Evolutionary conservation across 2,113 vertebrate genomes (phyloP).

Genomic region (Pongo pygmaeus): DNA sequence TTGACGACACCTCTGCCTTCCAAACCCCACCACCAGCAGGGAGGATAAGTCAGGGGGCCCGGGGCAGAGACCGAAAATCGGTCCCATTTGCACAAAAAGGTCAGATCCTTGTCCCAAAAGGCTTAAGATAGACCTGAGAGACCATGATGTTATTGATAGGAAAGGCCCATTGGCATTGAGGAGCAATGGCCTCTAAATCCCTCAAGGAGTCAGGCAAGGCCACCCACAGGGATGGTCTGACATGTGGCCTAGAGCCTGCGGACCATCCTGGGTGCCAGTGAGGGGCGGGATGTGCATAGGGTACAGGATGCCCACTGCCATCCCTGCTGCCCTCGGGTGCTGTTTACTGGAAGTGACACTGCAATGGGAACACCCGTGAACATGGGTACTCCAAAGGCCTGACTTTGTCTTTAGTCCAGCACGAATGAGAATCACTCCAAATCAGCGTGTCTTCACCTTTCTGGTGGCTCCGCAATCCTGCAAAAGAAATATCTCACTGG

Average conservation of each 20-base stretch:
- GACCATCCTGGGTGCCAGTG: too few species aligned
- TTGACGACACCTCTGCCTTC: neutral
- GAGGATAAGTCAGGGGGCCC: neutral
- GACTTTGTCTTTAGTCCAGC: neutral
- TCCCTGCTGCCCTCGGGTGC: neutral
- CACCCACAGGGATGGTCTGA: too few species aligned
- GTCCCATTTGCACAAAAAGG: neutral
- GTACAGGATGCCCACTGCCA: neutral
- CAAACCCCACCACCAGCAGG: neutral
- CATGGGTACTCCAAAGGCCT: neutral
- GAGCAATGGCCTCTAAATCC: neutral
- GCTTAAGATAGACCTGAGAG: neutral
- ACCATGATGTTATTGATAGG: neutral
- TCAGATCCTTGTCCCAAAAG: neutral
- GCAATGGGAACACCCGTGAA: neutral
- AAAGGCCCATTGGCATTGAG: neutral
- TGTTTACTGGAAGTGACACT: neutral
- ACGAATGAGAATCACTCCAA: neutral
- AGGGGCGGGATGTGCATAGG: too few species aligned
- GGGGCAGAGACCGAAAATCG: neutral
- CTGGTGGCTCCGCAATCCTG: neutral
- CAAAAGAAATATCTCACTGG: neutral
- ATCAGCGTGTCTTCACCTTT: neutral
- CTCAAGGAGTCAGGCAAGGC: neutral
- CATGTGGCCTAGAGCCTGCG: neutral